phyloP scores from a whole-genome alignment of 2,797 vertebrate species.

The Xiphophorus birchmanni region DNA sequence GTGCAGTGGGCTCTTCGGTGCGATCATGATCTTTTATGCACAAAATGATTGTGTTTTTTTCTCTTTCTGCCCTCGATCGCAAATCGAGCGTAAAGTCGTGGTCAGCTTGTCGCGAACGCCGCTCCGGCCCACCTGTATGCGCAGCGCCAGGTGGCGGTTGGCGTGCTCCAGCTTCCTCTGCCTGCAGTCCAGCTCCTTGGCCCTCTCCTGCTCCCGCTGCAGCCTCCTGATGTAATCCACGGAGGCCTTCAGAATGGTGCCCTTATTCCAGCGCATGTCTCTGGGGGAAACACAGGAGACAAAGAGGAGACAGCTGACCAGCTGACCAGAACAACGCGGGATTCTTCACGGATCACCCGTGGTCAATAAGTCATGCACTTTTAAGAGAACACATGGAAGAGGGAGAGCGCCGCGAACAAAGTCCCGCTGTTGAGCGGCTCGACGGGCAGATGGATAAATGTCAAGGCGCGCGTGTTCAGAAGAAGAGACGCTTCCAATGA shows the following conservation, averaged over 20 bases:
- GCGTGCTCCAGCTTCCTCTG: conserved; percentile 96
- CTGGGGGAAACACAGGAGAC: conserved; percentile 73
- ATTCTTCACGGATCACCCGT: conserved; percentile 30
- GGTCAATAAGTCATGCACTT: conserved; percentile 19
- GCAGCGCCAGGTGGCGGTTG: conserved; percentile 93
- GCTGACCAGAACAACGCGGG: conserved; percentile 56
- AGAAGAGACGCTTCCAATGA: not conserved
- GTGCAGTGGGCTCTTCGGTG: too few species aligned
- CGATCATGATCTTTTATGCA: not conserved
- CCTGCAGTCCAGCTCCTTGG: conserved; percentile 94
- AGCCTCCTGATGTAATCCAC: conserved; percentile 98
- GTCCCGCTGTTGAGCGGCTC: not conserved
- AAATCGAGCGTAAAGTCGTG: not conserved
- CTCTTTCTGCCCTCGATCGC: not conserved
- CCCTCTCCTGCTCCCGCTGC: conserved; percentile 92
- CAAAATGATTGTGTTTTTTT: not conserved
- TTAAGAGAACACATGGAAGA: conserved; percentile 8
- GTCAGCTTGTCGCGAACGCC: not conserved
- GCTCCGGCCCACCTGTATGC: conserved; percentile 88
- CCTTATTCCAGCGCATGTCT: conserved; percentile 99
- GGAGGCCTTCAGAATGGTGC: conserved; percentile 97
- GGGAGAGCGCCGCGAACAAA: not conserved
- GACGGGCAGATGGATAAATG: not conserved
- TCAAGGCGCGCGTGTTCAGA: not conserved
- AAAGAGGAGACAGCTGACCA: conserved; percentile 68